Percentiles rank a stretch among this genome's conserved stretches.
Evolutionary conservation across 2,797 vertebrate species (phyloP).

Genomic region (Forpus xanthops): DNA sequence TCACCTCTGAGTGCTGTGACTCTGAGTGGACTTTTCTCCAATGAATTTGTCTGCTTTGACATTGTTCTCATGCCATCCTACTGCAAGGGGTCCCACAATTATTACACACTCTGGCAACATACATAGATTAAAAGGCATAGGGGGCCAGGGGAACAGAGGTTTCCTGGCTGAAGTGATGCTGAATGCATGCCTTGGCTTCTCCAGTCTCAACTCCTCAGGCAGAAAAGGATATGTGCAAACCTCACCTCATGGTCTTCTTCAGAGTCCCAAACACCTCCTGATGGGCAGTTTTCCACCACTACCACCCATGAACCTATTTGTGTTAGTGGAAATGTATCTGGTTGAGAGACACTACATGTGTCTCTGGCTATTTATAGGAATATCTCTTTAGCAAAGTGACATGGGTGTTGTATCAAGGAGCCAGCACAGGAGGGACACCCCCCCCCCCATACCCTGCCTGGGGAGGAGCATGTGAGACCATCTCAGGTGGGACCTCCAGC

Average conservation of each 20-base stretch:
- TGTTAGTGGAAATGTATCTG: neutral
- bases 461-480: neutral
- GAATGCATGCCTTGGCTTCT: neutral
- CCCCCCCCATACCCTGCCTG: fast-evolving
- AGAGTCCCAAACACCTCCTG: neutral
- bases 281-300: neutral
- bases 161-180: neutral
- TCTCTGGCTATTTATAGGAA: slow-evolving; percentile 5
- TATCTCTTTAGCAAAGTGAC: neutral
- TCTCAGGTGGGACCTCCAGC: neutral
- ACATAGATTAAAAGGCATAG: neutral
- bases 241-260: neutral
- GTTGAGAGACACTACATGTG: neutral
- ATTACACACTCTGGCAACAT: neutral
- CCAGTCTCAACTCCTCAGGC: neutral
- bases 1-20: fast-evolving
- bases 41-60: neutral
- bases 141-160: fast-evolving
- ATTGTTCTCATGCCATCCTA: neutral
- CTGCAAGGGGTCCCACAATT: neutral
- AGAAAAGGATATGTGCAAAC: neutral
- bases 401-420: neutral
- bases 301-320: neutral
- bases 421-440: fast-evolving
- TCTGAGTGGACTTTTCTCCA: neutral